Evolutionary conservation across 2,888 invertebrate species (phyloP).

Genomic region (Epinotia ramella): DNA sequence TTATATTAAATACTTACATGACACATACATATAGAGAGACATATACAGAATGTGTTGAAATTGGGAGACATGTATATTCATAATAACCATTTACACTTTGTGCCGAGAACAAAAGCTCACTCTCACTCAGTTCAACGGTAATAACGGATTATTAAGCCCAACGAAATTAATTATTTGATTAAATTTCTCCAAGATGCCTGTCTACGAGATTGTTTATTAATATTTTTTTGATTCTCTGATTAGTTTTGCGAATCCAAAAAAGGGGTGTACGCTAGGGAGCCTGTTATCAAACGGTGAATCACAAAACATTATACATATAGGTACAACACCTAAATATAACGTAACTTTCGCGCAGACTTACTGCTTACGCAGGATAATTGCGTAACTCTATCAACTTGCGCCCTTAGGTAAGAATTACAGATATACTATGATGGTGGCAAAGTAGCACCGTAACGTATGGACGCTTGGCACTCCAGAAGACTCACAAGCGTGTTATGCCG

Average conservation of each 20-base stretch:
- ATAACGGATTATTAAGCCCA: conserved; percentile 28
- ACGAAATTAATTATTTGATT: conserved; percentile 36
- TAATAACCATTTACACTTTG: conserved; percentile 31
- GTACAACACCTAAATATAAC: too few species aligned
- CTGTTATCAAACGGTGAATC: not conserved
- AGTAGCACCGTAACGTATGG: too few species aligned
- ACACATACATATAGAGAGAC: too few species aligned
- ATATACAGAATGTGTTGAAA: conserved; percentile 20
- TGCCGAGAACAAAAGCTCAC: conserved; percentile 34
- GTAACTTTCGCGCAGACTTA: too few species aligned
- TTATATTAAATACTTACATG: not conserved
- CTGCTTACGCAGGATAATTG: too few species aligned
- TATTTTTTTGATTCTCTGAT: not conserved
- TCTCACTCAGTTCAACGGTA: conserved; percentile 16
- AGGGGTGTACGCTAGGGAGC: not conserved
- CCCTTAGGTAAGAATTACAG: too few species aligned
- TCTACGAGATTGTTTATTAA: not conserved
- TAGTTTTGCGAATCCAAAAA: not conserved
- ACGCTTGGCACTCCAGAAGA: too few species aligned
- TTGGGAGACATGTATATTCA: conserved; percentile 34
- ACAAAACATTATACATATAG: too few species aligned
- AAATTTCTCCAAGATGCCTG: conserved; percentile 11
- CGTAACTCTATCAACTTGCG: too few species aligned
- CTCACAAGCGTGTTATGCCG: too few species aligned
- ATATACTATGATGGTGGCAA: too few species aligned